Base-by-base conservation (phyloP, 2,113 vertebrate genomes). In the Phasianus colchicus region DNA sequence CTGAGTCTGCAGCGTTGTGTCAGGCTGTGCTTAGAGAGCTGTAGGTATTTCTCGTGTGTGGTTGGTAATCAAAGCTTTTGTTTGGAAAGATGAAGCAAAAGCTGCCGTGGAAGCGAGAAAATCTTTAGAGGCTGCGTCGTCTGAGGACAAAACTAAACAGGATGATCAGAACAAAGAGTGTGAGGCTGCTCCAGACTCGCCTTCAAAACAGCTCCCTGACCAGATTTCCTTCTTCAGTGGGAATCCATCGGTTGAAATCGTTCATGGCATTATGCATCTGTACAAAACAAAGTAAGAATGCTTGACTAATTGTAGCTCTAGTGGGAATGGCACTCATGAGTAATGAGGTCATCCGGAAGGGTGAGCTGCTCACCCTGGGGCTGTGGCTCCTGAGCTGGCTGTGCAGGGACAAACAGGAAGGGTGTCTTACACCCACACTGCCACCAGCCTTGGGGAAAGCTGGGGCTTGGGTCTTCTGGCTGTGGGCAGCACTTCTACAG, bases 161-260 rank as follows among this genome's bases (percentile, higher is more conserved):
- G 94, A 95, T 5, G 95, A 96, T 65, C 96, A 95, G 64, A 95
- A 86, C 72, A 95, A 95, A 67, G 97, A 97, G 64, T 86, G 45
- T 8, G 97, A 96, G 9, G 77, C 94, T 17, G 85, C 97, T 40
- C 98, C 98, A 0, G 99, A 99, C 72, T 99, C 99, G 0, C 99
- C 99, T 15, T 99, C 99, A 34, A 99, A 99, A 85, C 99, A 99
- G 95, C 98, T 99, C 79, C 99, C 99, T 3, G 99, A 99, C 79
- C 99, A 99, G 98, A 99, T 99, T 82, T 99, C 99, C 13, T 99
- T 99, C 98, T 99, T 99, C 98, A 99, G 99, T 2, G 99, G 99
- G 72, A 99, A 99, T 76, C 99, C 99, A 0, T 99, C 99, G 0
- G 99, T 99, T 45, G 99, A 99, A 97, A 99, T 99, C 4, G 98